These are phyloP conservation scores for Toxotes lorentzi DNA, from an alignment of 2,797 vertebrate genomes.

Conservation along the genomic window DNA sequence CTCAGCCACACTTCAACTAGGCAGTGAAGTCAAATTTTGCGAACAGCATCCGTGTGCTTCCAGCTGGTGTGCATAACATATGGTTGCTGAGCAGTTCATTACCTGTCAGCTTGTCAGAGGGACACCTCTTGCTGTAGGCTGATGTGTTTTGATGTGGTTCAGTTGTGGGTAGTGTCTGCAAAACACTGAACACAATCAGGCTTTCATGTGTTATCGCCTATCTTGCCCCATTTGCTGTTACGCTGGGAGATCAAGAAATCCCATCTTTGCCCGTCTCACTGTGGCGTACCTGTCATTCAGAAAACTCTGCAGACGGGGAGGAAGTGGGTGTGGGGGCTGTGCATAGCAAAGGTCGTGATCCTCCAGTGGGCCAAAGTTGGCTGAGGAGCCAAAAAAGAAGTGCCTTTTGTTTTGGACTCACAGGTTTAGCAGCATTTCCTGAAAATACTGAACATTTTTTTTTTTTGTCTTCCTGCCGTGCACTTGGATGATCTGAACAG, in stretches of 20 bases:
- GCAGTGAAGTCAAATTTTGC: neutral
- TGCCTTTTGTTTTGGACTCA: constrained; percentile 18
- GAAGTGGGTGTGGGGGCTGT: neutral
- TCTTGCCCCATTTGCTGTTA: constrained; percentile 31
- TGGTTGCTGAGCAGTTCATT: constrained; percentile 49
- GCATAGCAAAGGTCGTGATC: constrained; percentile 19
- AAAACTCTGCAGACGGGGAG: constrained; percentile 38
- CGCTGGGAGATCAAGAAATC: constrained; percentile 41
- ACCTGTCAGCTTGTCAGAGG: constrained; percentile 49
- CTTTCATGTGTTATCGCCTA: constrained; percentile 35
- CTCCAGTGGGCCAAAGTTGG: constrained; percentile 24
- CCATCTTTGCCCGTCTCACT: constrained; percentile 30
- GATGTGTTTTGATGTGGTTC: constrained; percentile 52
- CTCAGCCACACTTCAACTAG: neutral
- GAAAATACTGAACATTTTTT: constrained; percentile 23
- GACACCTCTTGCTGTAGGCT: constrained; percentile 10
- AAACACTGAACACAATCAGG: constrained; percentile 49
- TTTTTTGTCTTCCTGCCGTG: constrained; percentile 42
- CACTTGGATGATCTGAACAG: constrained; percentile 72
- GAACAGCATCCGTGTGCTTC: constrained; percentile 14
- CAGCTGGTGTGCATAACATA: constrained; percentile 25
- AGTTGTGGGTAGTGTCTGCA: constrained; percentile 29
- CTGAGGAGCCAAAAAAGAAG: constrained; percentile 20
- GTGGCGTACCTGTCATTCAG: constrained; percentile 59
- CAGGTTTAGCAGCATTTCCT: constrained; percentile 41